These are phyloP conservation scores for Lamellibrachia luymesi DNA, from an alignment of 1,140 invertebrate species.

Conservation along the genomic window DNA sequence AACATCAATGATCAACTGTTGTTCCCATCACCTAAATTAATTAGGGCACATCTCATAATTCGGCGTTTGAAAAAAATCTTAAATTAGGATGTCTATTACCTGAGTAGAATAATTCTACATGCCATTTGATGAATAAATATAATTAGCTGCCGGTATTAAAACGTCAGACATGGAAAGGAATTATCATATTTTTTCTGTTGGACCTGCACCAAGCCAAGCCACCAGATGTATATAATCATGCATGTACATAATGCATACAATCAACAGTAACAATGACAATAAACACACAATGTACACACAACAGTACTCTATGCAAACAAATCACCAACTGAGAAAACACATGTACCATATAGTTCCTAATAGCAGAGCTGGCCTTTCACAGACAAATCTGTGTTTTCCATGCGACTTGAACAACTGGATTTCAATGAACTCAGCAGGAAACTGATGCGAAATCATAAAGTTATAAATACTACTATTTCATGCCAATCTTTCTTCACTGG, in stretches of 20 bases:
- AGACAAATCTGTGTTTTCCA: background rate
- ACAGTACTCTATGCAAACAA: background rate
- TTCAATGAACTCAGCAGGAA: background rate
- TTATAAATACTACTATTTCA: background rate
- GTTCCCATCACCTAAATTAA: background rate
- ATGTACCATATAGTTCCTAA: background rate
- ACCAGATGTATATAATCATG: background rate
- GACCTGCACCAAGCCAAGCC: background rate
- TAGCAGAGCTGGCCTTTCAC: background rate
- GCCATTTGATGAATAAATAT: background rate
- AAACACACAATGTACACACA: background rate
- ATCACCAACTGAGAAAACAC: background rate
- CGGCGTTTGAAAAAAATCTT: background rate
- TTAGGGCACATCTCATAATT: background rate
- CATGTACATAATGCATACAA: background rate
- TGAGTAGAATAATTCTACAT: background rate
- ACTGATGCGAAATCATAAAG: background rate
- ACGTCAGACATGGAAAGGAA: background rate
- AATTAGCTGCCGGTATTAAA: background rate
- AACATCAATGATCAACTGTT: background rate
- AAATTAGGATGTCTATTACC: background rate
- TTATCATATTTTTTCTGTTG: background rate
- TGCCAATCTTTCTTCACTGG: background rate
- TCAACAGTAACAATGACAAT: constrained; percentile 5
- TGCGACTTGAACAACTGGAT: background rate